These are phyloP conservation scores for Colletes gigas DNA, from an alignment of 1,140 invertebrate species.

Conservation along the genomic window DNA sequence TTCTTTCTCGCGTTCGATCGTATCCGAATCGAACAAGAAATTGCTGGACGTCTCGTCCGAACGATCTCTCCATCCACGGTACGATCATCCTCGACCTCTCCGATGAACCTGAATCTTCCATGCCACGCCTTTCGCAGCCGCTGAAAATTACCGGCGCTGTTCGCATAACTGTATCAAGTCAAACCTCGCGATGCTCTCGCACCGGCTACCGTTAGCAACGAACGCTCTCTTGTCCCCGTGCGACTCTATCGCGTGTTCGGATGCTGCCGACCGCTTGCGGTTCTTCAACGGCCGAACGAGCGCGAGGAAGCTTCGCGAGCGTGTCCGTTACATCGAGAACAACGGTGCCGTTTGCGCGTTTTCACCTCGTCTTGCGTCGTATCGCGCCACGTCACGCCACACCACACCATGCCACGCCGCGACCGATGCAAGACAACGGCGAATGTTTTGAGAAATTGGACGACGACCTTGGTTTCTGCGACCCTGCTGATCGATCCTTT, in stretches of 20 bases:
- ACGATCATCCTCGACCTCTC: conserved; percentile 5
- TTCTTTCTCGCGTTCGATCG: background rate
- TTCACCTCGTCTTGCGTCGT: background rate
- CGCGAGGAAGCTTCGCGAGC: conserved; percentile 22
- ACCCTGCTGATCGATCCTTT: conserved; percentile 36
- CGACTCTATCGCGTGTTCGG: conserved; percentile 25
- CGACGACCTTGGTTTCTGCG: conserved; percentile 24
- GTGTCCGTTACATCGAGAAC: conserved; percentile 46
- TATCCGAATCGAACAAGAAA: background rate
- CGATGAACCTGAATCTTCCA: conserved; percentile 42
- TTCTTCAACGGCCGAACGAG: conserved; percentile 29
- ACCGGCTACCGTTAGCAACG: conserved; percentile 54
- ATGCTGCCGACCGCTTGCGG: conserved; percentile 49
- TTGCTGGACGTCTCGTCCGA: background rate
- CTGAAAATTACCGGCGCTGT: conserved; percentile 42
- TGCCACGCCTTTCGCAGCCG: conserved; percentile 26
- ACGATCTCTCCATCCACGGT: background rate
- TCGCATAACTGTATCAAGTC: conserved; percentile 54
- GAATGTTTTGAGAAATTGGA: conserved; percentile 23
- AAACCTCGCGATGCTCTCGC: conserved; percentile 22
- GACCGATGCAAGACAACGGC: background rate
- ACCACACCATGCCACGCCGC: no score
- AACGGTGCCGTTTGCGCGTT: conserved; percentile 12
- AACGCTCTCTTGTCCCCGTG: conserved; percentile 7
- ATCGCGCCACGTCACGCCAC: no score